Conservation (phyloP, 2,113 vertebrate genomes). For the Paraplagusia blochii region DNA sequence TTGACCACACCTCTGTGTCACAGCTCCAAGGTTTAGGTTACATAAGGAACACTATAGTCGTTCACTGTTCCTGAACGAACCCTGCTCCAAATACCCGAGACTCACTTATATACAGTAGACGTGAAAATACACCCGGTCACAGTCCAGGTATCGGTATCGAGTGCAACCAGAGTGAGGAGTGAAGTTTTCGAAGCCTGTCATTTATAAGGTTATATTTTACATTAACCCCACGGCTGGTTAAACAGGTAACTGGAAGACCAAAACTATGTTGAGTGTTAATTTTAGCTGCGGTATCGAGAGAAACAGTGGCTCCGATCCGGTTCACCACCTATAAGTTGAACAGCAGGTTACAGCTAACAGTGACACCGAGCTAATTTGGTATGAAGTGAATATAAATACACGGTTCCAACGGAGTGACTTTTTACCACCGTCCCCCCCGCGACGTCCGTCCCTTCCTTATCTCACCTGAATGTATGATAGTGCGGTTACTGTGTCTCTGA, state of each 20-base stretch:
- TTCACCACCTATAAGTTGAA: not conserved
- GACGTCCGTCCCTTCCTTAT: not conserved
- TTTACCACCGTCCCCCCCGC: not conserved
- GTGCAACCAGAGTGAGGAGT: constrained; percentile 2
- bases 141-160: constrained; percentile 22
- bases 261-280: not conserved
- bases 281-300: not conserved
- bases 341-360: constrained; percentile 17
- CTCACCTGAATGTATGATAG: constrained; percentile 46
- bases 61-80: not conserved
- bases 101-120: not conserved
- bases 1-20: constrained; percentile 51
- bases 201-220: not conserved
- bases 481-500: constrained; percentile 37
- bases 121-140: not conserved
- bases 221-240: not conserved
- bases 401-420: constrained; percentile 10
- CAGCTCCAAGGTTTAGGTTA: constrained; percentile 32
- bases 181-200: constrained; percentile 25
- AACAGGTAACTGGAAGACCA: not conserved
- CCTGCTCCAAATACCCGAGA: not conserved
- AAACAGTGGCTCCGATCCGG: not conserved
- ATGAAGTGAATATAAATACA: constrained; percentile 12
- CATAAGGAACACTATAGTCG: constrained; percentile 9
- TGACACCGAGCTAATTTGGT: constrained; percentile 3